These are phyloP conservation scores for Formicarius rufipectus DNA, from an alignment of 2,113 vertebrate genomes.

Conservation along the genomic window DNA sequence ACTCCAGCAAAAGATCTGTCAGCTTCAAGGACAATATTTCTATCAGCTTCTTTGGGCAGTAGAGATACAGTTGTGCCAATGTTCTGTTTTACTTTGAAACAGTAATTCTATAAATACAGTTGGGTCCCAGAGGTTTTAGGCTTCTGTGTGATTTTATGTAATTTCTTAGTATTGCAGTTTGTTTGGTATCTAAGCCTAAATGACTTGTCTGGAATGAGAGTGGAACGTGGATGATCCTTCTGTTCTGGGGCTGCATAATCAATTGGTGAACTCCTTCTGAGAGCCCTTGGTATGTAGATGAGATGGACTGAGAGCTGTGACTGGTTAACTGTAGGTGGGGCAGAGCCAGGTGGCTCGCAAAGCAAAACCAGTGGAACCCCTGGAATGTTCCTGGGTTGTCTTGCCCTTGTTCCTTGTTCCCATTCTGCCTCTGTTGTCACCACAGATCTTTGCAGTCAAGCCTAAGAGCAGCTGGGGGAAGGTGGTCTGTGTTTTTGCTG, in stretches of 20 bases:
- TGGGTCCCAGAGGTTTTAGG: not conserved
- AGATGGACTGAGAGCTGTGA: not conserved
- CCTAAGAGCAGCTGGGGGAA: not conserved
- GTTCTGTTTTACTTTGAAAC: not conserved
- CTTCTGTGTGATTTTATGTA: not conserved
- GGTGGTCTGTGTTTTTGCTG: not conserved
- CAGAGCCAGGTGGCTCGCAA: not conserved
- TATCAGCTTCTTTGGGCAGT: not conserved
- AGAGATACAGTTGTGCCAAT: not conserved
- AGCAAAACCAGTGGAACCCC: not conserved
- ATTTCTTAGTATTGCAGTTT: not conserved
- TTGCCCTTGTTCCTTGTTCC: not conserved
- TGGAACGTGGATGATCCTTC: not conserved
- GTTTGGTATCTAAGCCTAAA: not conserved
- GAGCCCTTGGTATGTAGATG: not conserved
- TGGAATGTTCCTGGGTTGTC: not conserved
- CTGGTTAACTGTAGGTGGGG: not conserved
- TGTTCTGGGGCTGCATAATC: not conserved
- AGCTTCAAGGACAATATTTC: not conserved
- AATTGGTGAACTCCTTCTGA: not conserved
- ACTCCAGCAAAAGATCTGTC: not conserved
- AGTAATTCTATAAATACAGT: not conserved
- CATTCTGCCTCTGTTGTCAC: not conserved
- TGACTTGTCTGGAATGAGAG: not conserved
- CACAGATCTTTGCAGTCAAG: not conserved